Conservation (phyloP, 2,797 vertebrate genomes). For the Mus minutoides region DNA sequence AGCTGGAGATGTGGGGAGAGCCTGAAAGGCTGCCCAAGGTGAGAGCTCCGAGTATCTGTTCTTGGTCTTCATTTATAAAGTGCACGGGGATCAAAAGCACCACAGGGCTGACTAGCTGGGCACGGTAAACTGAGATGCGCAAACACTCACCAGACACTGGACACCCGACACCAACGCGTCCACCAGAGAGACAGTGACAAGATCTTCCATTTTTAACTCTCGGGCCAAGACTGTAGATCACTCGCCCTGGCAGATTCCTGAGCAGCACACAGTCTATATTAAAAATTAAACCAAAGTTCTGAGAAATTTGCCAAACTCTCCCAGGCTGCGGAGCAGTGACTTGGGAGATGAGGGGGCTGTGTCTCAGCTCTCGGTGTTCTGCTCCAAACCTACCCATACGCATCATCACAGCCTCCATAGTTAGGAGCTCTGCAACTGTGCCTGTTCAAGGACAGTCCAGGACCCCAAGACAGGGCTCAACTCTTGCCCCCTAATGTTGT, state of each 20-base stretch:
- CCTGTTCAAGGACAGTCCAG: background rate
- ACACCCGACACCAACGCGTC: background rate
- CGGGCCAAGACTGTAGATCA: background rate
- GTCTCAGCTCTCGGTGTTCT: background rate
- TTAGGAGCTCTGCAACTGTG: background rate
- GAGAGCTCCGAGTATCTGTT: conserved; percentile 9
- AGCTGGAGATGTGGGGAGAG: conserved; percentile 21
- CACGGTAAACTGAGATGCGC: background rate
- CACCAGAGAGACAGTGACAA: background rate
- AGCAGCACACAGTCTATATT: background rate
- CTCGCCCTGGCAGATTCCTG: background rate
- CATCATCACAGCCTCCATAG: background rate
- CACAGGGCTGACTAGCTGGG: background rate
- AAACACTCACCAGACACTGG: background rate
- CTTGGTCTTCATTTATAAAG: background rate
- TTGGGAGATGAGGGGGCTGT: background rate
- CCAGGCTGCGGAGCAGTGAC: background rate
- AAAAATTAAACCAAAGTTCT: background rate
- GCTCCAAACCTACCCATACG: background rate
- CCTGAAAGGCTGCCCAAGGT: background rate
- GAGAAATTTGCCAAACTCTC: background rate
- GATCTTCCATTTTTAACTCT: background rate
- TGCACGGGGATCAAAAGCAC: background rate
- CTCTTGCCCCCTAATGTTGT: conserved; percentile 43
- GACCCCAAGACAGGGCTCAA: conserved; percentile 2